A percentile compares a stretch with the other conserved stretches of the same genome.
Evolutionary conservation across 2,888 invertebrate species (phyloP).

Genomic region (Peribatodes rhomboidaria): DNA sequence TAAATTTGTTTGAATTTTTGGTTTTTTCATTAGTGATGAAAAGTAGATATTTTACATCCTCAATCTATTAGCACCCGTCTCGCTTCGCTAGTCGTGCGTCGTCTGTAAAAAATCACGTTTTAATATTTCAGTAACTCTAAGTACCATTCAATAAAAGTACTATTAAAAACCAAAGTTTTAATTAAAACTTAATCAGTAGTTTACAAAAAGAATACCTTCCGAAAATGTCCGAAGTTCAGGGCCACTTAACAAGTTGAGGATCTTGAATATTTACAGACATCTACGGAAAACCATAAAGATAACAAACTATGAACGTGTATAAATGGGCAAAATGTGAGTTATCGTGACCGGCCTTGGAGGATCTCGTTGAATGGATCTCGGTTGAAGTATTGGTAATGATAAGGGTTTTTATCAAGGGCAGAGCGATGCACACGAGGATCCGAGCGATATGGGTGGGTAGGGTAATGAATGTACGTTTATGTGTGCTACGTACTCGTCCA

Average conservation of each 20-base stretch:
- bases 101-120: no score
- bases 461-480: not conserved
- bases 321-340: conserved; percentile 30
- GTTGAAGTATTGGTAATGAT: conserved; percentile 41
- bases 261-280: conserved; percentile 8
- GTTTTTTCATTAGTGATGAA: no score
- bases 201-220: no score
- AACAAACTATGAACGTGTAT: conserved; percentile 17
- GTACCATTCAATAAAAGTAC: no score
- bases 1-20: no score
- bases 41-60: no score
- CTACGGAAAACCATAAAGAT: conserved; percentile 15
- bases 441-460: not conserved
- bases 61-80: no score
- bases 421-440: conserved; percentile 6
- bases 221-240: no score
- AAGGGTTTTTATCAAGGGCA: conserved; percentile 25
- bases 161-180: no score
- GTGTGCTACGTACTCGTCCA: not conserved
- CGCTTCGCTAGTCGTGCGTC: no score
- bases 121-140: no score
- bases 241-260: not conserved
- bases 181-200: no score
- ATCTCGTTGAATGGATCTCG: conserved; percentile 36
- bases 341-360: conserved; percentile 41